Base-by-base conservation (phyloP, 2,797 vertebrate species). In the Mus spretus region DNA sequence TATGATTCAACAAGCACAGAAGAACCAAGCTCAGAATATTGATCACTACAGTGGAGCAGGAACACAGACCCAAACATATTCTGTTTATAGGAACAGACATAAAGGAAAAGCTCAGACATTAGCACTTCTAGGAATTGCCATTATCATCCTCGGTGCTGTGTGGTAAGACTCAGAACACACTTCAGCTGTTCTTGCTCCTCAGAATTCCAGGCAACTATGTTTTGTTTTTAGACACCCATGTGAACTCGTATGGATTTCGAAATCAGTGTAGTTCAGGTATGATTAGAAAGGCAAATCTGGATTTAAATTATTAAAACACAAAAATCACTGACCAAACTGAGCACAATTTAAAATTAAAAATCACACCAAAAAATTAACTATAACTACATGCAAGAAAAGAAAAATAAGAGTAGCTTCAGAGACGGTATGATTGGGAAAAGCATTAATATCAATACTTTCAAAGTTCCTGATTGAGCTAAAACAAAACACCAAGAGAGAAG, bases 141-240 rank as follows among this genome's bases (percentile, higher is more conserved):
- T 17, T 47, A 59, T 47, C 31, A 20, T 59, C 28, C 44, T 85
- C 34, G 34, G 7, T 50, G 17, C 57, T 59, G 47, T 3, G 26
- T 31, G 93, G 28, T 91, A 84, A 74, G n/a, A 63, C 92, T 92
- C 44, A 80, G 44, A 92, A 92, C 22, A 89, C 40, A 9, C 53
- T 93, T 65, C 57, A 53, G 40, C 40, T 44, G 20, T 44, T 40
- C 19, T n/a, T 55, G 61, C 7, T 61, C 28, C 40, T 47, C n/a
- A 90, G 47, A 61, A 14, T 50, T 85, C 15, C 47, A 75, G 44
- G 17, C 15, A 20, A 26, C 19, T 77, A 72, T 17, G 9, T 75
- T 34, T 55, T 55, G 26, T 19, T 84, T 90, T 61, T 55, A 44
- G 44, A 61, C 6, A 44, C 3, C 12, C 37, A n/a, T 59, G 37